Evolutionary conservation across 2,888 invertebrate species (phyloP), one percentile per base, ranked within the genome.

Genomic region (Alloscopus bannaensis): DNA sequence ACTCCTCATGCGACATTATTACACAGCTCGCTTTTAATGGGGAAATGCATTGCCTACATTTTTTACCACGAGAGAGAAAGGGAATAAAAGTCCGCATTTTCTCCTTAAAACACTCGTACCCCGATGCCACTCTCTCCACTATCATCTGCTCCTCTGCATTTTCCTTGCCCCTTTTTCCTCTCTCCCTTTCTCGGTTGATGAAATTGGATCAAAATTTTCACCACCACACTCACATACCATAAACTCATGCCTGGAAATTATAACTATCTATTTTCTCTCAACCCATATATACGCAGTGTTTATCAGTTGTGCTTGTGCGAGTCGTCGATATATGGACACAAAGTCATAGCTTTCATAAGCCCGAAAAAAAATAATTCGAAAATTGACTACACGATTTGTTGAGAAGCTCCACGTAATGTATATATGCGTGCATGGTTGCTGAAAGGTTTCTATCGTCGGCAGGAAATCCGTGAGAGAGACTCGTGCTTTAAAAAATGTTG

Each of bases 21-120:
- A 66, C 65, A 73, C 60, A 60, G 22, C 40, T n/a, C 36, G 72
- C 65, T 73, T 66, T 73, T 73, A 73, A 73, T 73, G 73, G 73
- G n/a, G n/a, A 26, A 73, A 72, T 52, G 4, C 24, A 52, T 22
- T 16, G 18, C 3, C 3, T 45, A 45, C 13, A 16, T 45, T 45
- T 45, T 45, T 16, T 16, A 16, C 45, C 45, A n/a, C 18, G n/a
- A 45, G 18, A 52, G 11, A n/a, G n/a, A n/a, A n/a, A n/a, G n/a
- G n/a, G n/a, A n/a, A n/a, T n/a, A n/a, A n/a, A n/a, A n/a, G n/a
- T n/a, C n/a, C n/a, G n/a, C n/a, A 52, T 22, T 47, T 47, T 52
- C 24, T 52, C 16, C 52, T 3, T 52, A 11, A 13, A 40, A 42
- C 24, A 42, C 69, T 20, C 40, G 36, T 31, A 29, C 28, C 16